Base-by-base conservation (phyloP, 1,140 invertebrate genomes). In the Sitodiplosis mosellana region DNA sequence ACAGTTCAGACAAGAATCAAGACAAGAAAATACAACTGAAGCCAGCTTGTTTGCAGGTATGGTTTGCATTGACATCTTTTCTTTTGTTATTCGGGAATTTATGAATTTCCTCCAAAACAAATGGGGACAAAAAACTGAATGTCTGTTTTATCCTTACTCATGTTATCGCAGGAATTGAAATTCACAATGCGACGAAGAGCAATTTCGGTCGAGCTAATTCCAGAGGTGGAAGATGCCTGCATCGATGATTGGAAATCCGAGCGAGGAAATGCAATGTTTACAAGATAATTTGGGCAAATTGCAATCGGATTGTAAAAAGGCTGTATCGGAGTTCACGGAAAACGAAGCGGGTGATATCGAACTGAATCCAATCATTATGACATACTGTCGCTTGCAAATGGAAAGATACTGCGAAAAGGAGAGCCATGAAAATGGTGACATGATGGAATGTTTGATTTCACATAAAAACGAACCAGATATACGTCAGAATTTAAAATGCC, bases 371-470 rank as follows among this genome's bases (percentile, higher is more conserved):
- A 74, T 92, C 27, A 77, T 97, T 14, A 83, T 80, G 64, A 73
- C 70, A 38, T 76, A 84, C 37, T 97, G 93, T 64, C 75, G 75
- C 49, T 74, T 79, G 49, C 76, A 88, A 50, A 87, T 94, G 64
- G 76, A 88, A 52, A 77, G 74, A 54, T 73, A 91, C 53, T 96
- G 91, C 63, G 72, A 76, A 1, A 80, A 80, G 56, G 74, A 71
- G 53, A 77, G 76, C 51, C 78, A 76, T 56, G 81, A 87, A 54
- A 78, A 87, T 59, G 80, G 59, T 59, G 80, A 93, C 54, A 77
- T 96, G 51, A 84, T 98, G 77, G 84, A 93, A 41, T 99, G 94
- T 67, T 70, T 99, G 3, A 88, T 98, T 48, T 70, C 80, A 48
- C 81, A 93, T 58, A 98, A 98, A 71, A 89, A 92, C 65, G 80